Evolutionary conservation across 2,888 invertebrate species (phyloP), one percentile per base, ranked within the genome.

Genomic region (Zhengitettix transpicula): DNA sequence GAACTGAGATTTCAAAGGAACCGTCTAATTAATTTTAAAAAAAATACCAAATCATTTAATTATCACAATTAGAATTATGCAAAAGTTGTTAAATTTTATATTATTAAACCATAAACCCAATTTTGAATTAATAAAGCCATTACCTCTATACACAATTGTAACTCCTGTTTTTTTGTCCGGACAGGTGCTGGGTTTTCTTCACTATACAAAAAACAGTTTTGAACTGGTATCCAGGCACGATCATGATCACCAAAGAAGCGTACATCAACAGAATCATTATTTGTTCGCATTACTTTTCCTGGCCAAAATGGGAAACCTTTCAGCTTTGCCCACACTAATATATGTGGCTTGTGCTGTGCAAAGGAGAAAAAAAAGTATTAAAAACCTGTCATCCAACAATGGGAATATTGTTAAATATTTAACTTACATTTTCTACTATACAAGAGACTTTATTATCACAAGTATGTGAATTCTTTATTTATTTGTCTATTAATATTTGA

Each of bases 241-340:
- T 96, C 95, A 74, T 97, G 95, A 16, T 89, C 91, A 0, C 96
- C 96, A 74, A 97, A 97, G 75, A 97, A 97, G 1, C 94, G 76
- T 3, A 93, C 93, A 73, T 96, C 94, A 0, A 94, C 89, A 0
- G 85, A 82, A 16, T 75, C 71, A 64, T 78, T 79, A 60, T 82
- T 83, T 10, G 80, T 73, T 0, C 83, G 80, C 87, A 91, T 88
- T 0, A 86, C 89, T 74, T 97, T 97, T 0, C 94, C 96, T 0
- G 97, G 97, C 97, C 97, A 98, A 73, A 87, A 95, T 0, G 97
- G 97, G 69, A 95, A 97, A 12, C 93, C 96, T 77, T 95, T 94
- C 12, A 97, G 77, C 72, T 96, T 95, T 0, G 97, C 97, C 97
- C 97, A 98, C 1, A 97, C 85, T 60, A 97, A 73, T 15, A 90